A percentile compares a stretch with the other conserved stretches of the same genome.
These are phyloP conservation scores for Lasioglossum villosulum DNA, from an alignment of 2,888 invertebrate genomes.

Conservation along the genomic window DNA sequence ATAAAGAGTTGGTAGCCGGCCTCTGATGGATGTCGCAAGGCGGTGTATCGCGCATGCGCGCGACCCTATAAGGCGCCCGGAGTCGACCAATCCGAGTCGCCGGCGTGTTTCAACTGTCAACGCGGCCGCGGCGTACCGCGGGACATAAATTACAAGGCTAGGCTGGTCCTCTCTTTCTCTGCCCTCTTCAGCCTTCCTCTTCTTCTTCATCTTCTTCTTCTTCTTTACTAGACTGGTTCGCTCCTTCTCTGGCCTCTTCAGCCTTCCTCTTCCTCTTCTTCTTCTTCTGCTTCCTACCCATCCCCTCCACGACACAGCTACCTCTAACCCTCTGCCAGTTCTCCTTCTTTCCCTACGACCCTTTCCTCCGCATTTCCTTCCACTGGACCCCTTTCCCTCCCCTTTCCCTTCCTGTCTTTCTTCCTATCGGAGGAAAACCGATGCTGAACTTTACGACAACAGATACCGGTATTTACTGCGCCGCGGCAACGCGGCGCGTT, in stretches of 20 bases:
- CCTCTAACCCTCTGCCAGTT: neutral
- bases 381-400: neutral
- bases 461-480: constrained; percentile 77
- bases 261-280: constrained; percentile 29
- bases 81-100: constrained; percentile 80
- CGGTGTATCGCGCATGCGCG: constrained; percentile 80
- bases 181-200: constrained; percentile 40
- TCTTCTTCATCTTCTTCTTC: neutral
- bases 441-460: constrained; percentile 78
- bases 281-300: neutral
- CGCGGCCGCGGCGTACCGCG: constrained; percentile 75
- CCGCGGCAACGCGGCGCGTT: constrained; percentile 61
- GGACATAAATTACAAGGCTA: constrained; percentile 81
- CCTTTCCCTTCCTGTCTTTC: neutral
- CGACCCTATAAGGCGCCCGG: constrained; percentile 82
- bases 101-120: constrained; percentile 83
- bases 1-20: constrained; percentile 68
- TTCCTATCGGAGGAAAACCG: constrained; percentile 73
- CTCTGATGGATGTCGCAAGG: constrained; percentile 83
- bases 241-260: constrained; percentile 19
- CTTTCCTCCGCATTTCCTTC: constrained; percentile 3
- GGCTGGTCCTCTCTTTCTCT: constrained; percentile 45
- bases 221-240: too few species aligned
- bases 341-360: neutral
- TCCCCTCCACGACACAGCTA: neutral